Conservation (phyloP, 2,888 invertebrate genomes). For the Nymphalis c-album region DNA sequence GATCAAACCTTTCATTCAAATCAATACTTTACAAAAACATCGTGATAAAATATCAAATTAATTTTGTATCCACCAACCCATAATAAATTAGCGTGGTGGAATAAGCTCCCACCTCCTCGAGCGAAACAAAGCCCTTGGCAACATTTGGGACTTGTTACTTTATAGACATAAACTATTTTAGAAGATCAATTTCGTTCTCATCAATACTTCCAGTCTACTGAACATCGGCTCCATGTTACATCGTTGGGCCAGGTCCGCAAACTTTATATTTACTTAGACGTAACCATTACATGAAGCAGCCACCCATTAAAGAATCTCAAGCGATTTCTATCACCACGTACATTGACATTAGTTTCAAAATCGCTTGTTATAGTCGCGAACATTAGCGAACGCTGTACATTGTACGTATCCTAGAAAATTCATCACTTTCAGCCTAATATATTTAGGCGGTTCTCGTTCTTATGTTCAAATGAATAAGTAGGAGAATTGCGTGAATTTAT, state of each 20-base stretch:
- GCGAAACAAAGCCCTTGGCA: too few species aligned
- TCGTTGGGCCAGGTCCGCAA: constrained; percentile 28
- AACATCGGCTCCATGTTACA: constrained; percentile 30
- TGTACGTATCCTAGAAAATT: not conserved
- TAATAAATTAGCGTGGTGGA: too few species aligned
- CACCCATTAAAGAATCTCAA: not conserved
- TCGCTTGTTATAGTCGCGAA: not conserved
- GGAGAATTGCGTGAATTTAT: not conserved
- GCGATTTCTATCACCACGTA: not conserved
- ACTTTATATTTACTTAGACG: constrained; percentile 35
- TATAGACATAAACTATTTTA: not conserved
- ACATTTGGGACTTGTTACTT: not conserved
- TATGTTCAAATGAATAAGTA: not conserved
- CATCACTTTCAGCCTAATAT: not conserved
- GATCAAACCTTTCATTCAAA: too few species aligned
- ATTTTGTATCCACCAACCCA: too few species aligned
- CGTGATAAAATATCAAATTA: too few species aligned
- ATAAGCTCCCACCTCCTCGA: too few species aligned
- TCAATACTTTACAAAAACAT: too few species aligned
- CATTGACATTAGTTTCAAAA: not conserved
- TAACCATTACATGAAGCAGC: not conserved
- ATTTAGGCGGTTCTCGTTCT: constrained; percentile 4
- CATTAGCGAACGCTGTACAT: not conserved
- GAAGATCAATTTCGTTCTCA: constrained; percentile 7
- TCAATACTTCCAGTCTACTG: constrained; percentile 22